Base-by-base conservation (phyloP, 2,888 invertebrate genomes). In the Eupithecia insigniata region DNA sequence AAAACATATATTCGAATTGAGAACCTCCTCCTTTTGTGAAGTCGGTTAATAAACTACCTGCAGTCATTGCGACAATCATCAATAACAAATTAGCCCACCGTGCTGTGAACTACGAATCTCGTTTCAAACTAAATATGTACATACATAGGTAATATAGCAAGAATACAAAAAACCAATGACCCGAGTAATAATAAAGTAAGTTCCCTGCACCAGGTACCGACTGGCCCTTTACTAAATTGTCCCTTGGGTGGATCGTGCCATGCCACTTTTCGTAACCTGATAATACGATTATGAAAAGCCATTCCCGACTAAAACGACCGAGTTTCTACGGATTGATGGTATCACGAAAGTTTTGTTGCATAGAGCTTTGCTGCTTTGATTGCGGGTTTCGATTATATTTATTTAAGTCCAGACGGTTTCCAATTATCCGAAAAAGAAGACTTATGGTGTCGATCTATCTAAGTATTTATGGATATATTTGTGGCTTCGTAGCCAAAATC, bases 221-320 rank as follows among this genome's bases (percentile, higher is more conserved):
- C 72, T 71, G 62, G 30, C 72, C 74, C 76, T 75, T 72, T 73
- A 43, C 30, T 58, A 65, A 65, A 65, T 89, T 90, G 90, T 89
- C 91, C 87, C 88, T 85, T 79, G 80, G 81, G 82, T 83, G 84
- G 83, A 85, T 88, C 89, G 88, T 88, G 87, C 83, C 83, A 81
- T 81, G 84, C 87, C 88, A 88, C 87, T 89, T 88, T 87, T 73
- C 36, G 36, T 72, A 81, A 80, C 81, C 81, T 74, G 80, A 82
- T 84, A 83, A 66, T 69, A 66, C 82, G 82, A 82, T 79, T 81
- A 82, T 80, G 80, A 79, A 78, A 80, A 83, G 83, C 77, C 16
- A 18, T 66, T 84, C 80, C 66, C 51, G 55, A 72, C 69, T 51
- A 60, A 69, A 71, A 65, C 66, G 58, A 58, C 70, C 18, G 22